Evolutionary conservation across 1,140 invertebrate species (phyloP).

Genomic region (Bemisia tabaci): DNA sequence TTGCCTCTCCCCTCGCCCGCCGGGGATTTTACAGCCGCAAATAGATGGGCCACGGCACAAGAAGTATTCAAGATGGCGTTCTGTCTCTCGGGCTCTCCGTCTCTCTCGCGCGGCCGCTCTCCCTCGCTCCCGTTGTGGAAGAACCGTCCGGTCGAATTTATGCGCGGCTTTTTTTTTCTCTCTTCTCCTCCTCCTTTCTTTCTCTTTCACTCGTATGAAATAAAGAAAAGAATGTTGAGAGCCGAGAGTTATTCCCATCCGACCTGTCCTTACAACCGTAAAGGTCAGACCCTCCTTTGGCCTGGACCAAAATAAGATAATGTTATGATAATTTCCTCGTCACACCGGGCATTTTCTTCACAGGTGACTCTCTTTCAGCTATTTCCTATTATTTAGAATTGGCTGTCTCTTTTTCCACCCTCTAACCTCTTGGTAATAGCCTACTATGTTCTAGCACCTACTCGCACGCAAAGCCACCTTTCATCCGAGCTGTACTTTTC

Average conservation of each 20-base stretch:
- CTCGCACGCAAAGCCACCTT: too few species aligned
- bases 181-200: slow-evolving; percentile 9
- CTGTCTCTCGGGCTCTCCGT: slow-evolving; percentile 4
- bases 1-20: slow-evolving; percentile 8
- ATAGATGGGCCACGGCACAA: slow-evolving; percentile 20
- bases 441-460: neutral
- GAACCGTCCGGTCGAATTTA: slow-evolving; percentile 14
- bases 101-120: slow-evolving; percentile 1
- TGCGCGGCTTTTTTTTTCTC: slow-evolving; percentile 12
- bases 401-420: neutral
- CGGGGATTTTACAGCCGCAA: slow-evolving; percentile 20
- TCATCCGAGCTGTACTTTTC: neutral
- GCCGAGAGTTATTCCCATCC: neutral
- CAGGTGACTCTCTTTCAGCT: neutral
- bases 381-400: neutral
- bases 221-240: slow-evolving; percentile 13
- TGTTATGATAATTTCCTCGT: neutral
- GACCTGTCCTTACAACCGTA: neutral
- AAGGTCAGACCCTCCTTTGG: neutral
- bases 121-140: slow-evolving; percentile 1
- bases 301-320: neutral
- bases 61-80: slow-evolving; percentile 20
- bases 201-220: slow-evolving; percentile 11
- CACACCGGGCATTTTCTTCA: neutral
- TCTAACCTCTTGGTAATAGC: neutral